Evolutionary conservation across 1,140 invertebrate species (phyloP), one percentile per base, ranked within the genome.

Genomic region (Coenobita brevimanus): DNA sequence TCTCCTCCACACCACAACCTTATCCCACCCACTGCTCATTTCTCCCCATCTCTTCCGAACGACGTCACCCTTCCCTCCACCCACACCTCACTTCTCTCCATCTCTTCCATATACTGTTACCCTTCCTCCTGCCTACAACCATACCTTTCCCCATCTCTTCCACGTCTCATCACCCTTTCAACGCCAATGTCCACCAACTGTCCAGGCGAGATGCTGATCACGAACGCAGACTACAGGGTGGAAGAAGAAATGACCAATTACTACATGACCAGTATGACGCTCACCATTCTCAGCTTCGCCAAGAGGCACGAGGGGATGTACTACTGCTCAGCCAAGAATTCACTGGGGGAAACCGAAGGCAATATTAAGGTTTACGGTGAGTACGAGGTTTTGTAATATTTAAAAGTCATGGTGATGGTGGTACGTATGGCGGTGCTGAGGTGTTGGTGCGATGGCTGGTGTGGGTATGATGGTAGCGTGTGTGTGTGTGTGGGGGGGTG

Each of bases 351-450:
- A 91, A 98, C 97, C 38, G 96, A 97, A 92, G 97, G 97, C 87
- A 95, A 94, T 71, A 98, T 99, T 92, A 96, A 97, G 93, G 94
- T 99, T 82, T 98, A 98, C 92, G 95, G 98, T 98, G 91, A 91
- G 93, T 84, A 13, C 0, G 13, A 13, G 43, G 2, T 1, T 10
- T 43, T 38, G 3, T 76, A 36, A 27, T 17, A 8, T 10, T 30
- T 6, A 36, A 21, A 36, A 3, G 17, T 17, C 21, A 8, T 78
- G 10, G 75, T 15, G 75, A n/a, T 13, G 3, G n/a, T n/a, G n/a
- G n/a, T n/a, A n/a, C n/a, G n/a, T n/a, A n/a, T n/a, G n/a, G n/a
- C n/a, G n/a, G n/a, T n/a, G n/a, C n/a, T n/a, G n/a, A n/a, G n/a
- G n/a, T 30, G 8, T 33, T 38, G 8, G n/a, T 38, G 17, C 41